Percentiles rank a stretch among this genome's conserved stretches.
phyloP scores from a whole-genome alignment of 2,113 vertebrate genomes.

The Antechinus stuartii region DNA sequence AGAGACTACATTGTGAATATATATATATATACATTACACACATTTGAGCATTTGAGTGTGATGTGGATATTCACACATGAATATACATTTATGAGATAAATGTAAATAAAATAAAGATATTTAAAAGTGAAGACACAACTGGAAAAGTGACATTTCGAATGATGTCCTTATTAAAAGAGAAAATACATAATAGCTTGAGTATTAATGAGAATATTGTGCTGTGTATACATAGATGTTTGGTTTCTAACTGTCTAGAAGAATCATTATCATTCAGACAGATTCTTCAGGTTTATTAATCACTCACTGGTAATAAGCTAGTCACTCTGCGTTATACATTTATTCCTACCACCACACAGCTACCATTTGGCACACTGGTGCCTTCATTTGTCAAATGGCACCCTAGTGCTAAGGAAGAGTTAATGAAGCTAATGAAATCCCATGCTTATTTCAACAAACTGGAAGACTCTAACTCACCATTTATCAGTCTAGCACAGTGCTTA shows the following conservation, averaged over 20 bases:
- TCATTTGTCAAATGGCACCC: constrained; percentile 54
- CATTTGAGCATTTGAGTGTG: background rate
- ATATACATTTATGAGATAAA: constrained; percentile 14
- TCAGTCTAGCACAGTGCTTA: background rate
- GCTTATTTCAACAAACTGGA: background rate
- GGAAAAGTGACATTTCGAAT: constrained; percentile 15
- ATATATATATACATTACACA: background rate
- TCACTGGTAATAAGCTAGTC: background rate
- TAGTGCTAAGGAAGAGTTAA: constrained; percentile 33
- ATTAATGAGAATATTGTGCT: background rate
- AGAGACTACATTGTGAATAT: background rate
- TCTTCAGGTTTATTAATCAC: background rate
- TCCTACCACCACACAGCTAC: constrained; percentile 23
- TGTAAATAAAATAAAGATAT: constrained; percentile 6
- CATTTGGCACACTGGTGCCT: background rate
- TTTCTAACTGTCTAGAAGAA: background rate
- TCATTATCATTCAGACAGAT: background rate
- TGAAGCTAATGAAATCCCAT: constrained; percentile 21
- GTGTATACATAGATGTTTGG: background rate
- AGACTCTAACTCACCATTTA: constrained; percentile 9
- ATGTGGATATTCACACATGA: background rate
- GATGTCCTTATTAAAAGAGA: background rate
- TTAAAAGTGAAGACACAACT: constrained; percentile 21
- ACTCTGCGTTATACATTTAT: background rate
- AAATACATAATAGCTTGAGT: background rate